Evolutionary conservation across 2,797 vertebrate species (phyloP).

Genomic region (Leontopithecus rosalia): DNA sequence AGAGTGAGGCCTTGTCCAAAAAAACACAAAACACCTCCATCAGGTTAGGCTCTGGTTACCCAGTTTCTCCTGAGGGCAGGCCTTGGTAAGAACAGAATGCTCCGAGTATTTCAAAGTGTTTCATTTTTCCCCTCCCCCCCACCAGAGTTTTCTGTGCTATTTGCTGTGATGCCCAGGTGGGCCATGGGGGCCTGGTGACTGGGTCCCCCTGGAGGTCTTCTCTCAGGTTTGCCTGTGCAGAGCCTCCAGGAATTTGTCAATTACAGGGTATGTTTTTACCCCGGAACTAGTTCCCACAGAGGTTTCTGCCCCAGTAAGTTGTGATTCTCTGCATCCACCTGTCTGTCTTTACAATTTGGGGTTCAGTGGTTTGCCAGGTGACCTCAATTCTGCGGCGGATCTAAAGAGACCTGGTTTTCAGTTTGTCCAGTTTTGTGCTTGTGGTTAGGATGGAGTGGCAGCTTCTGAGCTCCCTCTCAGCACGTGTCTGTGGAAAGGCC

Average conservation of each 20-base stretch:
- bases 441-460: background rate
- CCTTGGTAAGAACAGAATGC: background rate
- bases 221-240: background rate
- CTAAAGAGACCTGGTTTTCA: background rate
- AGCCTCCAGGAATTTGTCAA: fast-evolving
- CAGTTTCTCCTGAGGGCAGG: background rate
- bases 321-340: background rate
- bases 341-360: background rate
- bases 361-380: background rate
- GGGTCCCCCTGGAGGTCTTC: background rate
- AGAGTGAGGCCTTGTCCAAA: background rate
- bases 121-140: background rate
- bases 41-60: background rate
- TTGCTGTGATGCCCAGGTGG: background rate
- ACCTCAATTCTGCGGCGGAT: background rate
- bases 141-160: background rate
- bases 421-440: background rate
- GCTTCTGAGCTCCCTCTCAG: background rate
- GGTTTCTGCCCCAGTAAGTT: background rate
- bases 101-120: background rate
- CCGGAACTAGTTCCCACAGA: fast-evolving
- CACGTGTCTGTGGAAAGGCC: fast-evolving
- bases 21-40: background rate
- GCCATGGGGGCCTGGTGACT: fast-evolving
- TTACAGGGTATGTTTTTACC: fast-evolving